Evolutionary conservation across 2,797 vertebrate genomes (phyloP).

Genomic region (Galago senegalensis): DNA sequence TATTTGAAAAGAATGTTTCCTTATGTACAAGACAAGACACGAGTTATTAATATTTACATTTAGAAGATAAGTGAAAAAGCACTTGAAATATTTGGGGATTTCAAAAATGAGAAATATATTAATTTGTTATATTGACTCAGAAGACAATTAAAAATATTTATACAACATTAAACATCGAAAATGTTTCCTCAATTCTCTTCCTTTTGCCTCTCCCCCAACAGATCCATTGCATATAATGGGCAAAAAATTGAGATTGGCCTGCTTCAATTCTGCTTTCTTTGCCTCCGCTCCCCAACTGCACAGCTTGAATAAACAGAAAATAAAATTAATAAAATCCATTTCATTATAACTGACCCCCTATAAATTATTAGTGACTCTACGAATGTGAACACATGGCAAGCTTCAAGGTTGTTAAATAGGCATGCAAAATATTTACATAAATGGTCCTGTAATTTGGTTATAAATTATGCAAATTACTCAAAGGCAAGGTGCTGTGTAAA

Average conservation of each 20-base stretch:
- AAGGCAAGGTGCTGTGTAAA: slow-evolving; percentile 72
- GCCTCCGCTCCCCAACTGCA: background rate
- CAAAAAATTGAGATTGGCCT: slow-evolving; percentile 34
- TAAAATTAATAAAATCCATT: slow-evolving; percentile 78
- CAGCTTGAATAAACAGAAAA: slow-evolving; percentile 70
- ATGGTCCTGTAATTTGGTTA: slow-evolving; percentile 67
- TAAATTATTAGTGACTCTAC: slow-evolving; percentile 74
- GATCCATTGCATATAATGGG: background rate
- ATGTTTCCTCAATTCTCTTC: background rate
- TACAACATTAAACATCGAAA: background rate
- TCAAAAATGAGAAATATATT: background rate
- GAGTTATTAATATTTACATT: background rate
- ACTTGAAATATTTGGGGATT: slow-evolving; percentile 30
- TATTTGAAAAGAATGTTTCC: background rate
- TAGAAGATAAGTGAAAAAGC: slow-evolving; percentile 43
- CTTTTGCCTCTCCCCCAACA: background rate
- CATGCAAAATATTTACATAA: slow-evolving; percentile 81
- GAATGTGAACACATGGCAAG: slow-evolving; percentile 76
- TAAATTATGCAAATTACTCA: slow-evolving; percentile 77
- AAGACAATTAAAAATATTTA: background rate
- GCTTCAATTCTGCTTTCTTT: background rate
- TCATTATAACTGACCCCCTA: slow-evolving; percentile 67
- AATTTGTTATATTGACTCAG: slow-evolving; percentile 41
- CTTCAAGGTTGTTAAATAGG: slow-evolving; percentile 75
- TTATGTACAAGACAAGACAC: background rate